Percentiles rank a stretch among this genome's conserved stretches.
Evolutionary conservation across 2,797 vertebrate genomes (phyloP).

Genomic region (Loris lydekkerianus): DNA sequence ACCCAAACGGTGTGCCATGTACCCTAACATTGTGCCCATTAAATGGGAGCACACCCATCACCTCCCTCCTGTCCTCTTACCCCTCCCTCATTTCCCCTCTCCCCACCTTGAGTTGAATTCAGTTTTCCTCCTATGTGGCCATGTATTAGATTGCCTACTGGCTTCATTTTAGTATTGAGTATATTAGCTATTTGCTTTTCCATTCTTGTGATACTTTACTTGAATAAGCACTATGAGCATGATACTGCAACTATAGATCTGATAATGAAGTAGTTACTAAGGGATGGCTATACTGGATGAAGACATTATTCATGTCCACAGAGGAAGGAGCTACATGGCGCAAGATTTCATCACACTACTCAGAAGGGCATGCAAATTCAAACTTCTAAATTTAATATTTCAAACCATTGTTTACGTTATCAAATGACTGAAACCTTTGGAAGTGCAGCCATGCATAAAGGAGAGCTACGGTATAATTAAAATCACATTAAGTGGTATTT

Average conservation of each 20-base stretch:
- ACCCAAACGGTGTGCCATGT: no score
- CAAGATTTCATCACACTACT: background rate
- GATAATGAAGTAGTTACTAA: background rate
- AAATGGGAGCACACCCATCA: no score
- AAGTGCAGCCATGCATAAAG: background rate
- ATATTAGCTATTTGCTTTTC: no score
- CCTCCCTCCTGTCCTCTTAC: no score
- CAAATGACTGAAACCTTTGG: background rate
- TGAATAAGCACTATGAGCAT: background rate
- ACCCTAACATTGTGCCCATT: no score
- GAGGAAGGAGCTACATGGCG: background rate
- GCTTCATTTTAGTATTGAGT: no score
- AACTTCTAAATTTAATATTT: background rate
- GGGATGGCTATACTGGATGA: background rate
- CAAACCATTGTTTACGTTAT: background rate
- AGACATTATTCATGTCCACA: background rate
- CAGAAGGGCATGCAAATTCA: background rate
- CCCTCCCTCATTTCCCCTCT: no score
- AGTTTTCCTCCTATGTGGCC: no score
- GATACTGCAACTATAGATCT: background rate
- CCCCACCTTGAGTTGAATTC: no score
- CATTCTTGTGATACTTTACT: no score
- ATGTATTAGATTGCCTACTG: no score
- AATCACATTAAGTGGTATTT: background rate
- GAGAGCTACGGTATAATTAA: background rate